Conservation (phyloP, 2,797 vertebrate species). For the Vultur gryphus region DNA sequence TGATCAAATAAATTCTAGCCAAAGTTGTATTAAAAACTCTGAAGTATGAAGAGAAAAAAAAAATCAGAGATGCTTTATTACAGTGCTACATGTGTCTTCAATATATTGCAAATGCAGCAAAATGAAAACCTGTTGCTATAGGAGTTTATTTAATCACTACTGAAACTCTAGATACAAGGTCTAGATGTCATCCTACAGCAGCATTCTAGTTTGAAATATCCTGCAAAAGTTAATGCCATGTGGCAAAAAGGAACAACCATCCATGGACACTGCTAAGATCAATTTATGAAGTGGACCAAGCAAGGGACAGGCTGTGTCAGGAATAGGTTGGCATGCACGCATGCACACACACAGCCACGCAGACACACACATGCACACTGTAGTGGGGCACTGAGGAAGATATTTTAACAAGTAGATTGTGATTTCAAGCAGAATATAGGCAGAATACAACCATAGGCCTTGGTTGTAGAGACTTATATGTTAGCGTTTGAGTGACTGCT, state of each 20-base stretch:
- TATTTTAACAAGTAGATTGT: not conserved
- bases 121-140: not conserved
- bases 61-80: not conserved
- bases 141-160: not conserved
- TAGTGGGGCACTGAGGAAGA: not conserved
- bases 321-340: not conserved
- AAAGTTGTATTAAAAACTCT: not conserved
- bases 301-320: not conserved
- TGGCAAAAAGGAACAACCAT: not conserved
- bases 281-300: not conserved
- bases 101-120: not conserved
- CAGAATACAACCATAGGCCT: not conserved
- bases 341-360: accelerated
- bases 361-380: accelerated
- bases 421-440: not conserved
- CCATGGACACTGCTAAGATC: not conserved
- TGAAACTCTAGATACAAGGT: not conserved
- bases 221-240: not conserved
- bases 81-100: not conserved
- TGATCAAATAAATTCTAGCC: not conserved
- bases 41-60: not conserved
- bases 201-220: not conserved
- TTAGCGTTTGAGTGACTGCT: not conserved
- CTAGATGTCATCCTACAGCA: not conserved
- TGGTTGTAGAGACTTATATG: not conserved